Evolutionary conservation across 2,888 invertebrate species (phyloP), one percentile per base, ranked within the genome.

Genomic region (Keiferia lycopersicella): DNA sequence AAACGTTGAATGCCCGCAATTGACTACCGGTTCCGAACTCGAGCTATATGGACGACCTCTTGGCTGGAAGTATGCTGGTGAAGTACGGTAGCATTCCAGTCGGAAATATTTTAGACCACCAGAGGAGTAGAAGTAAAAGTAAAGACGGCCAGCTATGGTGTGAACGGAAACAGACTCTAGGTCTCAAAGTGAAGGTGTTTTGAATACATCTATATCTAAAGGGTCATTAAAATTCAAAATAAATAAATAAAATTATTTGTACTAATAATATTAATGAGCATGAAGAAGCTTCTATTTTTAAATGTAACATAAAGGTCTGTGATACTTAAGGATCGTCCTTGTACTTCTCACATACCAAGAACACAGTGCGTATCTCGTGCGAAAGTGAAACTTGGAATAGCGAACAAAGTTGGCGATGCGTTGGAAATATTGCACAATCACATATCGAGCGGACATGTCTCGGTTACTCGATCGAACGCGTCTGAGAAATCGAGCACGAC

Each of bases 301-400:
- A n/a, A n/a, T n/a, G n/a, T n/a, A n/a, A n/a, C n/a, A n/a, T n/a
- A 26, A 26, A 26, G 26, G 8, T 34, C 8, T 10, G 3, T 34
- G 34, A 34, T 7, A n/a, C n/a, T n/a, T n/a, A 45, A 16, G 45
- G 4, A 4, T n/a, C 6, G n/a, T 16, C 16, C 14, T 12, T 16
- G n/a, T n/a, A n/a, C n/a, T n/a, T 26, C 39, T 58, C 58, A 14
- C 18, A 20, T 10, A 11, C 4, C 53, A 57, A 34, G 34, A 34
- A 34, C 30, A 38, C 10, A 3, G 14, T 20, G n/a, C 14, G 82
- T 87, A 87, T 83, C 82, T 86, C 84, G 86, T 79, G 79, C 77
- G 84, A 90, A 90, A 90, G 90, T 90, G 91, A 90, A 89, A 89
- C 86, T 83, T 80, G 74, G 71, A 78, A 81, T 80, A 77, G 77